These are phyloP conservation scores for Nomada ruficornis DNA, from an alignment of 2,888 invertebrate genomes.

Conservation along the genomic window DNA sequence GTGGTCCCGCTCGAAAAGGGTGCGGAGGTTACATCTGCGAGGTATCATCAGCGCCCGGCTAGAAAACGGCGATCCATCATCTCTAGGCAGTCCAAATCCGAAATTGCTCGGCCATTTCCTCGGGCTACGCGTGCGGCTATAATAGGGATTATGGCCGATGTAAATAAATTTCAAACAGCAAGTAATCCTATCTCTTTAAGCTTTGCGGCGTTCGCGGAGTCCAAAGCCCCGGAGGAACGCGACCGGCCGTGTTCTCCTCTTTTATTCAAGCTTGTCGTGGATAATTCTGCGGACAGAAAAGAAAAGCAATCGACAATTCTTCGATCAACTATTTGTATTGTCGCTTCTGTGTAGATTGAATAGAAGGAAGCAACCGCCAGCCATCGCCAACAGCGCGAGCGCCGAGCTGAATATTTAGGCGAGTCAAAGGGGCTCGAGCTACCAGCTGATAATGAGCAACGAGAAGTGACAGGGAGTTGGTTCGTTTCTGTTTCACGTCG, in stretches of 20 bases:
- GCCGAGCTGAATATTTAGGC: background rate
- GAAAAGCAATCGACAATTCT: background rate
- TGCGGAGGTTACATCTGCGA: slow-evolving; percentile 82
- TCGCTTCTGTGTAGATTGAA: background rate
- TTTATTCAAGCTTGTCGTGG: background rate
- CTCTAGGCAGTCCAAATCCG: slow-evolving; percentile 80
- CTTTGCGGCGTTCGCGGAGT: slow-evolving; percentile 26
- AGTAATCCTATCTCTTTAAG: slow-evolving; percentile 53
- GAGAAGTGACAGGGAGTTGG: slow-evolving; percentile 54
- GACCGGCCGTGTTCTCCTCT: background rate
- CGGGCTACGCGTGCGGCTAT: slow-evolving; percentile 77
- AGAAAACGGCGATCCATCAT: slow-evolving; percentile 84
- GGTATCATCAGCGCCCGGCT: slow-evolving; percentile 80
- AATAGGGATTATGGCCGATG: slow-evolving; percentile 78
- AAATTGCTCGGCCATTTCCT: slow-evolving; percentile 71
- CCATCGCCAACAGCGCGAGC: too few species aligned
- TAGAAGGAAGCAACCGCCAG: background rate
- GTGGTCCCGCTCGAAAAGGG: slow-evolving; percentile 79
- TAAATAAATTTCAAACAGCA: slow-evolving; percentile 67
- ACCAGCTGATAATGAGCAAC: slow-evolving; percentile 41
- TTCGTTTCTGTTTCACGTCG: slow-evolving; percentile 28
- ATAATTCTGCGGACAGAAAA: background rate
- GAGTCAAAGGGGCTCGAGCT: background rate
- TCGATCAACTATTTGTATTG: too few species aligned
- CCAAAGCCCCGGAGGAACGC: slow-evolving; percentile 11